These are phyloP conservation scores for Gadopsis bispinosus DNA, from an alignment of 2,797 vertebrate genomes.

Conservation along the genomic window DNA sequence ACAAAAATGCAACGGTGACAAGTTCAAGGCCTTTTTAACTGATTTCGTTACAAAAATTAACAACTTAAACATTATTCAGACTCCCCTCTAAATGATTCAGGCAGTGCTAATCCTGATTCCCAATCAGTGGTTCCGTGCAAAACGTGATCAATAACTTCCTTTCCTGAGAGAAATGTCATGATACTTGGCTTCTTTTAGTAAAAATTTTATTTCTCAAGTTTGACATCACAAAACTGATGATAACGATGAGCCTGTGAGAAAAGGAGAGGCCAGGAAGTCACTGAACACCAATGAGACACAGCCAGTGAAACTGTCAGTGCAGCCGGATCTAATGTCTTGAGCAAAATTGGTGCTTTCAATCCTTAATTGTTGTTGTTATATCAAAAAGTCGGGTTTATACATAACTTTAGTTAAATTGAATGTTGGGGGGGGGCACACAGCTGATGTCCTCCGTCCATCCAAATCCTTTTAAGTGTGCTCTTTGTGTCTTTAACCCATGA, in stretches of 20 bases:
- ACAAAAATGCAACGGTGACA: slow-evolving; percentile 74
- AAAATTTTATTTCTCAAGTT: not conserved
- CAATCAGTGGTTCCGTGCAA: slow-evolving; percentile 17
- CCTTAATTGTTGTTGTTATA: slow-evolving; percentile 30
- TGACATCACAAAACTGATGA: not conserved
- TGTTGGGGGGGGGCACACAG: not conserved
- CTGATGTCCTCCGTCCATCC: slow-evolving; percentile 27
- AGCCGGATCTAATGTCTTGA: slow-evolving; percentile 37
- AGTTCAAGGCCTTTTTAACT: slow-evolving; percentile 49
- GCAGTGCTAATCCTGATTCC: slow-evolving; percentile 16
- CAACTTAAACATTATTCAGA: slow-evolving; percentile 26
- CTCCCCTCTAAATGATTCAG: slow-evolving; percentile 6
- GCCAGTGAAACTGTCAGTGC: slow-evolving; percentile 30
- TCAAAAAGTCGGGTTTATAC: slow-evolving; percentile 27
- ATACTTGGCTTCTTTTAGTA: not conserved
- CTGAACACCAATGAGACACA: slow-evolving; percentile 24
- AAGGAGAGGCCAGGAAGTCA: slow-evolving; percentile 28
- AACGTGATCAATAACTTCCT: slow-evolving; percentile 38
- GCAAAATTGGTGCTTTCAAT: slow-evolving; percentile 59
- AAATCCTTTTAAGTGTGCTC: not conserved
- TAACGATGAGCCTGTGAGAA: not conserved
- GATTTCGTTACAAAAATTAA: slow-evolving; percentile 60
- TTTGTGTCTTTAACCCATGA: slow-evolving; percentile 90
- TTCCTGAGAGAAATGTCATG: not conserved
- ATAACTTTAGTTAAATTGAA: slow-evolving; percentile 19